Conservation (phyloP, 1,140 invertebrate species). For the Procambarus clarkii region DNA sequence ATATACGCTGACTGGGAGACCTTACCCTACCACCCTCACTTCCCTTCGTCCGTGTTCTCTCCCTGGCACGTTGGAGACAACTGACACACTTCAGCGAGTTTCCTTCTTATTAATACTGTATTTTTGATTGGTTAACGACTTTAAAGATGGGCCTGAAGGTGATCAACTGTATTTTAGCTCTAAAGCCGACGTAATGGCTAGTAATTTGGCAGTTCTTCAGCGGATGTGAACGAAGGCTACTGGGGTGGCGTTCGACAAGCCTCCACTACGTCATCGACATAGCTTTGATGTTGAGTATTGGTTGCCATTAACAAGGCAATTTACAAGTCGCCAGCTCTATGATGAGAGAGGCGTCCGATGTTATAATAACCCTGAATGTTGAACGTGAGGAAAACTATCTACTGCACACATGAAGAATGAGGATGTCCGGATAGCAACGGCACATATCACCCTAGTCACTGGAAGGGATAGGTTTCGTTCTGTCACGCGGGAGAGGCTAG, state of each 20-base stretch:
- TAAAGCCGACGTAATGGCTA: too few relatives aligned
- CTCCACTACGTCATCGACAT: conserved; percentile 60
- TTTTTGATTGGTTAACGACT: too few relatives aligned
- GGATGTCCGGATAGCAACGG: too few relatives aligned
- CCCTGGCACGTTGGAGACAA: neutral
- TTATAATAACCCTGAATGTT: conserved; percentile 57
- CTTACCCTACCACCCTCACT: neutral
- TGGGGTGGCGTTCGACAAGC: conserved; percentile 18
- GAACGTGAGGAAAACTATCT: conserved; percentile 5
- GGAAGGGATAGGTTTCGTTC: too few relatives aligned
- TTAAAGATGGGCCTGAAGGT: too few relatives aligned
- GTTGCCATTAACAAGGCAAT: conserved; percentile 65
- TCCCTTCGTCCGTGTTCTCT: conserved; percentile 6
- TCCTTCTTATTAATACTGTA: too few relatives aligned
- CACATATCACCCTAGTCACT: too few relatives aligned
- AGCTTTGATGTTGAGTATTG: conserved; percentile 61
- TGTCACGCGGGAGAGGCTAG: too few relatives aligned
- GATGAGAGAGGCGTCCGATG: conserved; percentile 25
- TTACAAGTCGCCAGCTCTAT: conserved; percentile 67
- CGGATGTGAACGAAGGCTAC: conserved; percentile 32
- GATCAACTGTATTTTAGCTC: too few relatives aligned
- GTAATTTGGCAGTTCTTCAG: neutral
- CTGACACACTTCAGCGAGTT: too few relatives aligned
- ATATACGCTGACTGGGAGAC: conserved; percentile 48
- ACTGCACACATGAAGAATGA: too few relatives aligned